Evolutionary conservation across 2,797 vertebrate genomes (phyloP), one percentile per base, ranked within the genome.

Genomic region (Rhinella marina): DNA sequence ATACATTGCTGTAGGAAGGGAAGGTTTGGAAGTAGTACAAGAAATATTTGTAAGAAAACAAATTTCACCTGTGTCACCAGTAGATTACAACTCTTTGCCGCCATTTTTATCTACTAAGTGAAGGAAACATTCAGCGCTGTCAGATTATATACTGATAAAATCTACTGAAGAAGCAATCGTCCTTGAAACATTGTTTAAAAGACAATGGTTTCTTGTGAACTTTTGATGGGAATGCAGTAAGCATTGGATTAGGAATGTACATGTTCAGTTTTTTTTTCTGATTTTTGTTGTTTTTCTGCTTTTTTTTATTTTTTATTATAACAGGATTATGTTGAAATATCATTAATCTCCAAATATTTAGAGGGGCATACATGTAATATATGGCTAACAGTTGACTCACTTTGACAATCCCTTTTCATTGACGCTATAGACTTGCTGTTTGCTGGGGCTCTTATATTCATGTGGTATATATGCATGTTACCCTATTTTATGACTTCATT

Each of bases 101-200:
- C 41, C 56, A 27, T 76, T 56, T 56, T 54, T 13, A 10, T 19
- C 21, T 54, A n/a, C 7, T 12, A 56, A 77, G 61, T 77, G 75
- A 23, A 48, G 54, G 41, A 77, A 78, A 54, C 50, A 41, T 79
- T 32, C 78, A 64, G 12, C 5, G n/a, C 50, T 17, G 19, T 61
- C 23, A 4, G 27, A 75, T 57, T 32, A 75, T 66, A 29, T 57
- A 54, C 14, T 21, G 50, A 56, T 57, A 25, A 64, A 75, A 52
- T 25, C 41, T 54, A 83, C 17, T n/a, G 25, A 57, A 25, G 21
- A 21, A 70, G 16, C 4, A 19, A 50, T 78, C 70, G 86, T 59
- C 81, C 86, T 84, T 84, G 70, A 87, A 66, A 61, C 48, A 41
- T 62, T 29, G 73, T 48, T 2, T 72, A 27, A 54, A 82, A 62